Base-by-base conservation (phyloP, 2,797 vertebrate genomes). In the Ataeniobius toweri region DNA sequence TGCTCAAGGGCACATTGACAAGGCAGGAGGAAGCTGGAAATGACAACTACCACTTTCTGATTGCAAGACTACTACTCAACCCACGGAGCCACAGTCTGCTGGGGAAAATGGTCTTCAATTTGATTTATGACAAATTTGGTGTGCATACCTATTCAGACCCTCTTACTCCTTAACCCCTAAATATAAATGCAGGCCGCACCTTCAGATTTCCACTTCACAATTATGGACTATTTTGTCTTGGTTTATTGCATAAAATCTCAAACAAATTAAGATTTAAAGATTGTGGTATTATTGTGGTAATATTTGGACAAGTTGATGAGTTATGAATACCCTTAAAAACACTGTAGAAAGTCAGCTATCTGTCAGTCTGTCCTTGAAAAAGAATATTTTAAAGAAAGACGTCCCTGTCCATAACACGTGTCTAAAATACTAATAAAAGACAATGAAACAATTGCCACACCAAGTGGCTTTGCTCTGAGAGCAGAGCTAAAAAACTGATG, bases 401-500 rank as follows among this genome's bases (percentile, higher is more conserved):
- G 7, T 39, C 63, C 31, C 1, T 20, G 7, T 65, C 24, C 63
- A 9, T 65, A 63, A 63, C 31, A 20, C 16, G 7, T 50, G 10
- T 71, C n/a, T 50, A 28, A 71, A 67, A 41, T 67, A 39, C 65
- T 1, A 68, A 68, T 13, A 44, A 44, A 68, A 24, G 12, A 44
- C 22, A 44, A 24, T 24, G 12, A 68, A 24, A 36, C 36, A 36
- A 36, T 71, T 71, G 3, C 26, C 36, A 24, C 22, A 24, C 39
- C 22, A 44, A 67, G 20, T 71, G 2, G 7, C 31, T 44, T 58
- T 48, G 41, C 83, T 69, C 46, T 83, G 70, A 81, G 41, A 71
- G 71, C 50, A 28, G 1, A 28, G 5, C 46, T 46, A 12, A 78
- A 18, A 36, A 67, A 82, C 69, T 77, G 3, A 82, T 70, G 0